Conservation (phyloP, 2,888 invertebrate genomes). For the Ophion ellenae region DNA sequence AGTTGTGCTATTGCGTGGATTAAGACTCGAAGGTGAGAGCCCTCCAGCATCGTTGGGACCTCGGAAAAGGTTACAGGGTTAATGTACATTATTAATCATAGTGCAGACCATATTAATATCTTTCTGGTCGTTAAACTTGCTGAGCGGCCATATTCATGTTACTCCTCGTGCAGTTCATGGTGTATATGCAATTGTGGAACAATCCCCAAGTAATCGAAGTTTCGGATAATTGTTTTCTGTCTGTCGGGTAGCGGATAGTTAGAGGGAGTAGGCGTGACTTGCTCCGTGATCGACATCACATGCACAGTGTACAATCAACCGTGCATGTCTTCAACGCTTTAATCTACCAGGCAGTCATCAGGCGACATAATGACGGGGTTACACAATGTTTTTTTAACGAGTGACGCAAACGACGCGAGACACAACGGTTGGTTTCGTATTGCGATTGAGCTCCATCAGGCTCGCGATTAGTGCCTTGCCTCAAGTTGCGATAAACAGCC, state of each 20-base stretch:
- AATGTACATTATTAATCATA: slow-evolving; percentile 50
- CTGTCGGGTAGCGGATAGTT: slow-evolving; percentile 20
- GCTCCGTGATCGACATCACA: slow-evolving; percentile 34
- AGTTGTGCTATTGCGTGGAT: slow-evolving; percentile 36
- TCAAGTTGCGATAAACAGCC: neutral
- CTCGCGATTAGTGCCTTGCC: neutral
- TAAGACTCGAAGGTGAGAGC: slow-evolving; percentile 25
- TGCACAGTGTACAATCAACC: slow-evolving; percentile 11
- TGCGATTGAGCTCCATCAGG: neutral
- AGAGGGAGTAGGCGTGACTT: neutral
- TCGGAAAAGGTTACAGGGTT: slow-evolving; percentile 12
- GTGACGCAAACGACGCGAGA: neutral
- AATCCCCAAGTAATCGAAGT: slow-evolving; percentile 31
- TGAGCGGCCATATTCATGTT: slow-evolving; percentile 10
- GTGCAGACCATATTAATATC: slow-evolving; percentile 9
- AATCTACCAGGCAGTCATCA: slow-evolving; percentile 15
- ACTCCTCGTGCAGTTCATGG: slow-evolving; percentile 46
- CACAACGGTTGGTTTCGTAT: neutral
- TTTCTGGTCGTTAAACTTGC: slow-evolving; percentile 28
- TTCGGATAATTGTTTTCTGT: slow-evolving; percentile 32
- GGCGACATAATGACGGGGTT: slow-evolving; percentile 8
- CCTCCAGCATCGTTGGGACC: slow-evolving; percentile 6
- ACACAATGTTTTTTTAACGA: slow-evolving; percentile 5
- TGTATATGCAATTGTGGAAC: slow-evolving; percentile 17
- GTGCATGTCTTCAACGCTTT: neutral